Percentiles rank a stretch among this genome's conserved stretches.
These are phyloP conservation scores for Acronicta alni DNA, from an alignment of 2,888 invertebrate species.

Conservation along the genomic window DNA sequence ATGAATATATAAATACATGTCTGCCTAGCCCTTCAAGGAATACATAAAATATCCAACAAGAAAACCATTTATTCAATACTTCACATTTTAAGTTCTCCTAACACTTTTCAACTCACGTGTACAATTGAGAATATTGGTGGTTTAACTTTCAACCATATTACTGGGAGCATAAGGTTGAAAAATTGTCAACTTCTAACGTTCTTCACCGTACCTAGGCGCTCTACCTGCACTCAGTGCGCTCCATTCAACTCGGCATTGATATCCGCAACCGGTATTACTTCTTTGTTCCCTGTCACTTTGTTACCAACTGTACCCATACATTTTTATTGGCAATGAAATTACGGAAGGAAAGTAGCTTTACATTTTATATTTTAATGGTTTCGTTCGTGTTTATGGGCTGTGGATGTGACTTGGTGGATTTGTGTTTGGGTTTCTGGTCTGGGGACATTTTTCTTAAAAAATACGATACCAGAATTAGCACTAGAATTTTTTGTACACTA, in stretches of 20 bases:
- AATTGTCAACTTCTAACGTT: too few relatives aligned
- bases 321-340: constrained; percentile 54
- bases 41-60: too few relatives aligned
- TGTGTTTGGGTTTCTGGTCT: constrained; percentile 1
- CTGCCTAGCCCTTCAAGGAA: too few relatives aligned
- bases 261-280: constrained; percentile 47
- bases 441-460: too few relatives aligned
- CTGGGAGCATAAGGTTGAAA: too few relatives aligned
- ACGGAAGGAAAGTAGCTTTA: constrained; percentile 43
- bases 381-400: constrained; percentile 43
- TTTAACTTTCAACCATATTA: too few relatives aligned
- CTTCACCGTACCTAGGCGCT: too few relatives aligned
- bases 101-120: constrained; percentile 18
- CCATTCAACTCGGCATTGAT: constrained; percentile 40
- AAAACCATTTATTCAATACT: constrained; percentile 9
- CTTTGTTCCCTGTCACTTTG: constrained; percentile 49
- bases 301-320: constrained; percentile 33
- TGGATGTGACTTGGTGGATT: constrained; percentile 34
- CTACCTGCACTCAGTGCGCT: constrained; percentile 28
- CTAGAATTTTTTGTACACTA: too few relatives aligned
- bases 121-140: too few relatives aligned
- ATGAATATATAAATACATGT: too few relatives aligned
- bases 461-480: too few relatives aligned
- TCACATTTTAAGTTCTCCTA: constrained; percentile 19
- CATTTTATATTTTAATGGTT: constrained; percentile 47